A percentile compares a stretch with the other conserved stretches of the same genome.
These are phyloP conservation scores for Resseliella maxima DNA, from an alignment of 2,888 invertebrate genomes.

Conservation along the genomic window DNA sequence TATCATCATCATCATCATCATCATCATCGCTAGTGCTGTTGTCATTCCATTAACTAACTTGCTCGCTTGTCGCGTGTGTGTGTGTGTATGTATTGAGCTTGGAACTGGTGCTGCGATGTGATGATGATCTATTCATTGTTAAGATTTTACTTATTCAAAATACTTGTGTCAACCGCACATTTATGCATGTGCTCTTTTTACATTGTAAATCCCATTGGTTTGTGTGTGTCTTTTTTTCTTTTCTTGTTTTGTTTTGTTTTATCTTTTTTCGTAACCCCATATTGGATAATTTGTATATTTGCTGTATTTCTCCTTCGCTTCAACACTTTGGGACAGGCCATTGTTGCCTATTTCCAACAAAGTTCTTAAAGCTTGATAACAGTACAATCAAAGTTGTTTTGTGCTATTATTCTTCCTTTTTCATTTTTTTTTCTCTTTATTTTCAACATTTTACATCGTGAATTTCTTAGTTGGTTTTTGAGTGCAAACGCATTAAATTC, in stretches of 20 bases:
- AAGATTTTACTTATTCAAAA: not conserved
- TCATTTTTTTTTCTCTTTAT: not conserved
- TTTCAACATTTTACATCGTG: not conserved
- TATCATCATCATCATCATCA: no score
- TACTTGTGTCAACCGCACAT: constrained; percentile 33
- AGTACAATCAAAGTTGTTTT: not conserved
- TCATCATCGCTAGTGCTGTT: no score
- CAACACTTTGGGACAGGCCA: no score
- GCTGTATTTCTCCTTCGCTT: no score
- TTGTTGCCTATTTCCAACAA: no score
- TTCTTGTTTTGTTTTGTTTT: not conserved
- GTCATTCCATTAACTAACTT: no score
- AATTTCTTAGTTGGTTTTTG: not conserved
- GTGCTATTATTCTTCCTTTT: no score
- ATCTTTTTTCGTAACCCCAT: not conserved
- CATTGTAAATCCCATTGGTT: not conserved
- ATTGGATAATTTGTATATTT: no score
- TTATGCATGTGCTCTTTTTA: not conserved
- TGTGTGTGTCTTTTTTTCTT: no score
- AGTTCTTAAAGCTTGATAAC: no score
- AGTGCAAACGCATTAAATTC: constrained; percentile 7
- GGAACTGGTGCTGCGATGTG: not conserved
- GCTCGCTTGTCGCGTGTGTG: no score
- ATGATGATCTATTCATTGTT: constrained; percentile 45
- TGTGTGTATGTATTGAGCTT: not conserved